Conservation (phyloP, 2,797 vertebrate species). For the Cuniculus paca region DNA sequence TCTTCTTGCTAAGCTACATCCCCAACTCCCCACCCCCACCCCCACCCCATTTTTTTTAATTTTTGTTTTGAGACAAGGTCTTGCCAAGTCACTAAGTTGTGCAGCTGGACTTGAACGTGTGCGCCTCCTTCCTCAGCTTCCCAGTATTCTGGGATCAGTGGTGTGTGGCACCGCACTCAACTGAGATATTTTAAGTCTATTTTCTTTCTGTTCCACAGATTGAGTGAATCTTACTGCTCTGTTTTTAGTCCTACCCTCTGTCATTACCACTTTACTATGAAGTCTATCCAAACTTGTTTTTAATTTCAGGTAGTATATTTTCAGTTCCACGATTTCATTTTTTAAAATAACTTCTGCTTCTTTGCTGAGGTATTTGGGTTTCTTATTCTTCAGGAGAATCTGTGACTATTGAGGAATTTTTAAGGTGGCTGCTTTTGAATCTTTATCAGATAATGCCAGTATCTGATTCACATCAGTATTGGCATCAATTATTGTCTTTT, state of each 20-base stretch:
- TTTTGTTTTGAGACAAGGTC: neutral
- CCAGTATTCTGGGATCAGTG: neutral
- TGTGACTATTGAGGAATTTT: neutral
- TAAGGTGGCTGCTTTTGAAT: neutral
- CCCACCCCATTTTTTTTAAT: neutral
- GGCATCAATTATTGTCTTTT: neutral
- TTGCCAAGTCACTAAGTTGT: neutral
- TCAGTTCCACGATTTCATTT: slow-evolving; percentile 15
- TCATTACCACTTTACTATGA: neutral
- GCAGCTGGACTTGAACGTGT: neutral
- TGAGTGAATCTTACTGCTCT: slow-evolving; percentile 2
- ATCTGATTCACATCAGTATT: neutral
- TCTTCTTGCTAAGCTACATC: neutral
- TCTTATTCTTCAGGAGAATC: neutral
- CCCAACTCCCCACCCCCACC: neutral
- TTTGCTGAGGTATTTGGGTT: neutral
- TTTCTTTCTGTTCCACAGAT: neutral
- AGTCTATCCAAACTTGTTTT: neutral
- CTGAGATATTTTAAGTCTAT: neutral
- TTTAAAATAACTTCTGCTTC: neutral
- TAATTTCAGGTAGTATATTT: slow-evolving; percentile 12
- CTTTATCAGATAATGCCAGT: neutral
- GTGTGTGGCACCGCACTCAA: neutral
- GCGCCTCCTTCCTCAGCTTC: neutral
- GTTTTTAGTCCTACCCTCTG: neutral